Base-by-base conservation (phyloP, 2,113 vertebrate species). In the Serinus canaria region DNA sequence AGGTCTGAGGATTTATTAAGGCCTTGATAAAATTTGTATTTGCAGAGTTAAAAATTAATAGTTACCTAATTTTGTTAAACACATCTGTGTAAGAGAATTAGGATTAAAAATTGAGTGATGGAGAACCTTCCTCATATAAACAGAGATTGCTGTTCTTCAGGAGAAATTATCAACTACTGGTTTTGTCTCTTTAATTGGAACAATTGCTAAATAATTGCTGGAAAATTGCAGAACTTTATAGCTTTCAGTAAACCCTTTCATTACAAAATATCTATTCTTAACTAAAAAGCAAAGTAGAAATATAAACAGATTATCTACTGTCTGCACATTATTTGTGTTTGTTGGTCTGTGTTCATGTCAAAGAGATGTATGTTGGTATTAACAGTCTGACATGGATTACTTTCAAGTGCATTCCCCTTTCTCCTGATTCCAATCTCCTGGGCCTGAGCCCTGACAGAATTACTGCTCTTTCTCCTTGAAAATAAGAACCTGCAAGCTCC, bases 321-420 rank as follows among this genome's bases (percentile, higher is more conserved):
- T 37, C 75, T 94, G 85, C 76, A 80, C 92, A 95, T 94, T 27
- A 78, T 96, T 94, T 94, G 56, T 95, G 96, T 75, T 70, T 95
- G 79, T 88, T 87, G 81, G 62, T 94, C 78, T 94, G 68, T 92
- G 25, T 96, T 96, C 91, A 93, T 92, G 91, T 94, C 91, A 85
- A 8, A 47, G 92, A 96, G 92, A 94, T 95, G 60, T 72, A 74
- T 78, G 69, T 70, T 95, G 77, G 27, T 89, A 44, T 95, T 94
- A 89, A 33, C 78, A 87, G 55, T 68, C 56, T 96, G 95, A 94
- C 91, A 87, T 13, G 76, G 89, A 91, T 94, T 91, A 14, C 37
- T 83, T 94, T 68, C 70, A 83, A 62, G 78, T 90, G 60, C 74
- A 60, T 95, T 96, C 92, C 88, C 28, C 31, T 83, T 90, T 47